Percentiles rank a stretch among this genome's conserved stretches.
Conservation (phyloP, 2,888 invertebrate species). For the Acronicta psi region DNA sequence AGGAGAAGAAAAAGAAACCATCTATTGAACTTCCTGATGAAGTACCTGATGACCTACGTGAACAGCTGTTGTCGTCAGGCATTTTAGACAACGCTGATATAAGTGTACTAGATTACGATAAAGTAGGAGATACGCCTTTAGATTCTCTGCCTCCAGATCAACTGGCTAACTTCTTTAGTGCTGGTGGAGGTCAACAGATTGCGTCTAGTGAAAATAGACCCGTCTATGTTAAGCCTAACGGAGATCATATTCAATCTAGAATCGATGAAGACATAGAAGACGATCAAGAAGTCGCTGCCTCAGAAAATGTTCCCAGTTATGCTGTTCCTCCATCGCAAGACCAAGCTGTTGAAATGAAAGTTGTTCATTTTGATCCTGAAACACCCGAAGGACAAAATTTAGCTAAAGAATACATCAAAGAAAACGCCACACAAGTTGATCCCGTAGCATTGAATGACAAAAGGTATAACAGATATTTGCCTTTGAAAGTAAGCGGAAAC, state of each 20-base stretch:
- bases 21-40: conserved; percentile 93
- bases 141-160: conserved; percentile 96
- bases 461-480: conserved; percentile 95
- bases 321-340: conserved; percentile 74
- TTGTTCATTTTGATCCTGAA: conserved; percentile 94
- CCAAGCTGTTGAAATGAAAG: conserved; percentile 94
- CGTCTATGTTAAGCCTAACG: conserved; percentile 90
- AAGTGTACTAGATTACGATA: conserved; percentile 95
- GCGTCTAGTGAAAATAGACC: conserved; percentile 92
- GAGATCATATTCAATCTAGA: conserved; percentile 87
- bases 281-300: conserved; percentile 89
- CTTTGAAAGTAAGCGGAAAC: conserved; percentile 95
- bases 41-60: conserved; percentile 95
- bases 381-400: conserved; percentile 92
- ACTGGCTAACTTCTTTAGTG: conserved; percentile 95
- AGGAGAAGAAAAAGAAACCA: conserved; percentile 89
- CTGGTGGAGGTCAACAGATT: conserved; percentile 93
- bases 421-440: conserved; percentile 92
- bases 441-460: conserved; percentile 93
- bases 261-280: conserved; percentile 82
- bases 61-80: conserved; percentile 95
- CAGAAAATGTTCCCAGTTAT: conserved; percentile 83
- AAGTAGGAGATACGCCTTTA: conserved; percentile 95
- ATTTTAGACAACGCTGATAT: conserved; percentile 96
- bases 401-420: conserved; percentile 92